Conservation (phyloP, 2,797 vertebrate genomes). For the Oceanodroma leucorhoa region DNA sequence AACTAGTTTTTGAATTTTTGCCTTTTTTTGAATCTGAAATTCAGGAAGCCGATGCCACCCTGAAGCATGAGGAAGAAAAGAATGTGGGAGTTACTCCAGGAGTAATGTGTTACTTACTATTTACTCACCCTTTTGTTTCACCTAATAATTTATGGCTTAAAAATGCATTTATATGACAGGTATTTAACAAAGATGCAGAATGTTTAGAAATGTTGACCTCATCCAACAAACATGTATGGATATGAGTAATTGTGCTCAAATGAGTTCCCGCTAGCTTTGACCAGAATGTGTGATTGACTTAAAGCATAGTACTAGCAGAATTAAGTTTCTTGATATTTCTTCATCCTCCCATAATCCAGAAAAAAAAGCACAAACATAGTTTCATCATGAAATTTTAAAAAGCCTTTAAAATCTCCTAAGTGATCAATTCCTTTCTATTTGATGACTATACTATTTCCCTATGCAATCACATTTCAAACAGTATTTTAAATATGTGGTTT, state of each 20-base stretch:
- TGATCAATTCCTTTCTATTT: background rate
- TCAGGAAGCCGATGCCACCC: background rate
- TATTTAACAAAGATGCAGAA: background rate
- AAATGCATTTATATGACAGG: background rate
- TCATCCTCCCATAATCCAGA: background rate
- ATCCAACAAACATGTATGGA: background rate
- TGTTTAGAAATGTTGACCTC: background rate
- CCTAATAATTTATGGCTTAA: background rate
- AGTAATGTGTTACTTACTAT: background rate
- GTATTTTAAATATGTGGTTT: background rate
- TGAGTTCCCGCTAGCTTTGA: background rate
- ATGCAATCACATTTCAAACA: background rate
- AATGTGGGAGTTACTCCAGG: background rate
- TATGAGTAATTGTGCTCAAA: background rate
- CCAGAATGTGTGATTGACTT: background rate
- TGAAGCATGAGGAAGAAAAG: background rate
- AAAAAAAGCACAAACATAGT: accelerated
- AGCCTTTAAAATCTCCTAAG: background rate
- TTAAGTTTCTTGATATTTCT: background rate
- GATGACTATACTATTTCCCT: background rate
- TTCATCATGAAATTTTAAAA: background rate
- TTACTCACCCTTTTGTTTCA: background rate
- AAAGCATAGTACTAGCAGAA: background rate
- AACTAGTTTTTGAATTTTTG: background rate
- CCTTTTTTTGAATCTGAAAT: background rate